Evolutionary conservation across 35 echinoderm and acorn worm genomes (phyloP).

Genomic region (Lytechinus variegatus): DNA sequence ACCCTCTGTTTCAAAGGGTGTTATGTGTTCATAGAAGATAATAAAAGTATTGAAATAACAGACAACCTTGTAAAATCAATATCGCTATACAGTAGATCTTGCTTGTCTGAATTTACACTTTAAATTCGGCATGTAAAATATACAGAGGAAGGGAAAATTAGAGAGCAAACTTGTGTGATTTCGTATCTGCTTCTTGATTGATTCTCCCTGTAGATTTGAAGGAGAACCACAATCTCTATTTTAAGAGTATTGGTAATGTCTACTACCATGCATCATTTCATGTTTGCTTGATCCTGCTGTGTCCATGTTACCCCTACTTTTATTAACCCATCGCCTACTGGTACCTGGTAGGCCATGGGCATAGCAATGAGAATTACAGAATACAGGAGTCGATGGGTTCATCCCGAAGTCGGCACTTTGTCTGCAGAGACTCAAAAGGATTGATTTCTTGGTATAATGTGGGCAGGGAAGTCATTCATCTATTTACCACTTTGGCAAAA

Average conservation of each 20-base stretch:
- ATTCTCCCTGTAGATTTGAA: not conserved
- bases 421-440: not conserved
- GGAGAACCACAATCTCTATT: slow-evolving; percentile 1
- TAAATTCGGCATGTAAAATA: not conserved
- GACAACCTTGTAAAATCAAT: too few relatives aligned
- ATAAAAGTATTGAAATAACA: too few relatives aligned
- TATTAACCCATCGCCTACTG: not conserved
- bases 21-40: too few relatives aligned
- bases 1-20: too few relatives aligned
- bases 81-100: too few relatives aligned
- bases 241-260: not conserved
- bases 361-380: too few relatives aligned
- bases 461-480: not conserved
- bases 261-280: not conserved
- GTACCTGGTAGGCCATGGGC: too few relatives aligned
- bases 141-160: slow-evolving; percentile 5
- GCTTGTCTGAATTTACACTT: too few relatives aligned
- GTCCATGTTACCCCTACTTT: not conserved
- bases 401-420: not conserved
- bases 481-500: not conserved
- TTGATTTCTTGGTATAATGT: not conserved
- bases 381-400: too few relatives aligned
- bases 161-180: slow-evolving; percentile 1
- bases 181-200: not conserved
- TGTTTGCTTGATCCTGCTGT: not conserved